Conservation (phyloP, 2,888 invertebrate genomes). For the Suillia variegata region DNA sequence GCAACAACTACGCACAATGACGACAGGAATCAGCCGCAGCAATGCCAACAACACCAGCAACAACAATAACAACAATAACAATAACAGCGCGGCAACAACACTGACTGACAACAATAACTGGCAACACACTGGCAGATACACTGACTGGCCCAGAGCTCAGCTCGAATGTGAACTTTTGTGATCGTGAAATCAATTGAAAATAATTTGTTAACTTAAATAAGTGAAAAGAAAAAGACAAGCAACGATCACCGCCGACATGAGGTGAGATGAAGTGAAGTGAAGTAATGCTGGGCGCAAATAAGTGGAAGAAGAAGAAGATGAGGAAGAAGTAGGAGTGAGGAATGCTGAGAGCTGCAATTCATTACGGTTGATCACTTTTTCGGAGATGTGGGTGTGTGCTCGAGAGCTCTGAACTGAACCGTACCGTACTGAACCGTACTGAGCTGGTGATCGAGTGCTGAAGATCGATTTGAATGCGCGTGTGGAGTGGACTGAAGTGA, state of each 20-base stretch:
- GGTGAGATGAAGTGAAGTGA: too few species aligned
- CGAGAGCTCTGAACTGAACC: conserved; percentile 17
- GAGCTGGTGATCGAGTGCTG: background rate
- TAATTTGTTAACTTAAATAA: conserved; percentile 57
- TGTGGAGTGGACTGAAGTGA: too few species aligned
- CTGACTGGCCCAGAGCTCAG: background rate
- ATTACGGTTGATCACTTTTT: conserved; percentile 13
- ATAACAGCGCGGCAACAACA: background rate
- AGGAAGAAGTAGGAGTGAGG: background rate
- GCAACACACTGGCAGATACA: too few species aligned
- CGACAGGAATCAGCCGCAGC: background rate
- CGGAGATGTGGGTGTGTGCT: conserved; percentile 21
- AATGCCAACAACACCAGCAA: background rate
- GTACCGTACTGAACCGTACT: background rate
- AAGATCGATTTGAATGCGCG: conserved; percentile 8
- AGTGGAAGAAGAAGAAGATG: background rate
- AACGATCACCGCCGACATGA: background rate
- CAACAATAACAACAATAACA: conserved; percentile 1
- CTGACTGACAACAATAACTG: too few species aligned
- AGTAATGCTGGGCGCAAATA: too few species aligned
- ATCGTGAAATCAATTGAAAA: conserved; percentile 57
- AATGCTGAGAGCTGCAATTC: conserved; percentile 17
- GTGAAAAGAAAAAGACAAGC: conserved; percentile 43
- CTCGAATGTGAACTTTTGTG: conserved; percentile 19
- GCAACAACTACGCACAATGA: background rate